Conservation (phyloP, 2,113 vertebrate genomes). For the Hemibagrus wyckioides region DNA sequence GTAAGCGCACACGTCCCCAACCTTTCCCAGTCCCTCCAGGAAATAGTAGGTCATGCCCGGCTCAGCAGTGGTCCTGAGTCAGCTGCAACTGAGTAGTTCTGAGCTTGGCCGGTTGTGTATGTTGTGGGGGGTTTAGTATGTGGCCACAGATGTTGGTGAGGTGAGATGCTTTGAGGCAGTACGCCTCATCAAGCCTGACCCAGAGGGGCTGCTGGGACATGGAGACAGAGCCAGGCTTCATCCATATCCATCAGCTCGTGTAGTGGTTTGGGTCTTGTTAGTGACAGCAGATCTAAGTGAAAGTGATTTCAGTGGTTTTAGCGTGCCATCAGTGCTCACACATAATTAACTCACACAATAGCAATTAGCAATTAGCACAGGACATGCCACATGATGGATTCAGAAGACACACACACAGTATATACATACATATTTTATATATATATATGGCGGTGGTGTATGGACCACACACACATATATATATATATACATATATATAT, state of each 20-base stretch:
- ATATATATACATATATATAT: no score
- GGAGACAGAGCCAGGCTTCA: conserved; percentile 22
- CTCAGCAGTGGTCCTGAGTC: conserved; percentile 35
- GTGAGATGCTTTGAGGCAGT: conserved; percentile 58
- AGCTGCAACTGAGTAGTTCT: conserved; percentile 46
- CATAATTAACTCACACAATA: background rate
- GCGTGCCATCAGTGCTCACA: background rate
- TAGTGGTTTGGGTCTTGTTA: conserved; percentile 5
- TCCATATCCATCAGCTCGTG: conserved; percentile 16
- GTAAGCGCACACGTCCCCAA: background rate
- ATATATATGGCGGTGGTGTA: no score
- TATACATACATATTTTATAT: no score
- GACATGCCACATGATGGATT: conserved; percentile 31
- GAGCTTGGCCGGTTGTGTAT: conserved; percentile 54
- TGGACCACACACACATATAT: no score
- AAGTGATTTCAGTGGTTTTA: conserved; percentile 27
- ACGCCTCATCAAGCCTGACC: conserved; percentile 33
- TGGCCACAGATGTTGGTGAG: conserved; percentile 62
- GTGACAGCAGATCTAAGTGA: conserved; percentile 33
- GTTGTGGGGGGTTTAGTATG: background rate
- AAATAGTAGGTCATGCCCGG: conserved; percentile 19
- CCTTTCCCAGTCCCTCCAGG: conserved; percentile 12
- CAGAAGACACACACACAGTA: background rate
- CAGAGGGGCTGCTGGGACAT: conserved; percentile 42
- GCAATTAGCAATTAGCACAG: conserved; percentile 40